Evolutionary conservation across 2,113 vertebrate genomes (phyloP), one percentile per base, ranked within the genome.

Genomic region (Xenopus tropicalis): DNA sequence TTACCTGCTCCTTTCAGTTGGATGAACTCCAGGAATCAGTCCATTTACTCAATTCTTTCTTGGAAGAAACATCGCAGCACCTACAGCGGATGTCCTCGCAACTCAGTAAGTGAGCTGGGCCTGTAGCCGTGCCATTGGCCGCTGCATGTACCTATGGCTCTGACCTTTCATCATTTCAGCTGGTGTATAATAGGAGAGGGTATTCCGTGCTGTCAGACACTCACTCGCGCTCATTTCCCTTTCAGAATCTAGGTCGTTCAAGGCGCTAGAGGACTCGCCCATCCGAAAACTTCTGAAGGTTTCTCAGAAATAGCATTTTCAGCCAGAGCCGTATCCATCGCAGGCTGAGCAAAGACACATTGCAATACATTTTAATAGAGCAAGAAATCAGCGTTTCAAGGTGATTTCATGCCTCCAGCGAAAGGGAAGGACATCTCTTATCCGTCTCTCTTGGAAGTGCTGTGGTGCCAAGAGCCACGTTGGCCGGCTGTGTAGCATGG

Each of bases 21-120:
- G 86, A 89, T 0, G 87, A 89, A 10, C 67, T 90, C 0, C 84
- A 86, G 23, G 85, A 84, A 20, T 80, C 82, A 0, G 17, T 82
- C 61, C 82, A 71, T 63, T 71, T 87, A 59, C 77, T 90, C 44
- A 74, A 72, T 12, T 57, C 80, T 3, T 89, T 88, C 52, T 70
- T 79, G 37, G 78, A 82, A 2, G 86, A 88, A n/a, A 82, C 78
- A 63, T 74, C 13, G 11, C 74, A 56, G 20, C 81, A 71, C 76
- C 71, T 91, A 11, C 81, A 69, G 77, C 29, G 77, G 61, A 67
- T 89, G 20, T 89, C 89, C 11, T 57, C 64, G 69, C 83, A 83
- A 64, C 86, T 89, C 0, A 82, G 89, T 90, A 71, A 84, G 86
- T 5, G 0, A 16, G 11, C 52, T 54, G 9, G 19, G 14, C 52